Evolutionary conservation across 2,888 invertebrate genomes (phyloP).

Genomic region (Onchidella celtica): DNA sequence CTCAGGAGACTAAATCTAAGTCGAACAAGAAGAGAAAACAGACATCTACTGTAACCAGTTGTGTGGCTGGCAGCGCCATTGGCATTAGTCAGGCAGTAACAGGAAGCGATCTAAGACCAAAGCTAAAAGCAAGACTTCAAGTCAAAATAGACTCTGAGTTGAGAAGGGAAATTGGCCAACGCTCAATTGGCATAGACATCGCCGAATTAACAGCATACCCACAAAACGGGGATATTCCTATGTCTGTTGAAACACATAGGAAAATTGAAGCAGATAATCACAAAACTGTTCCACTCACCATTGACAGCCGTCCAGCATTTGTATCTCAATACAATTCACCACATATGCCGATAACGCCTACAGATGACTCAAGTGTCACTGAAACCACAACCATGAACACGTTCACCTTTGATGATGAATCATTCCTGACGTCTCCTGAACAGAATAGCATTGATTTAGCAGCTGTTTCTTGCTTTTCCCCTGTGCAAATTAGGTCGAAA

Average conservation of each 20-base stretch:
- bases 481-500: no score
- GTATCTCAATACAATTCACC: constrained; percentile 44
- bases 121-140: constrained; percentile 26
- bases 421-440: neutral
- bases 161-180: constrained; percentile 36
- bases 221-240: neutral
- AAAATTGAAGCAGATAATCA: neutral
- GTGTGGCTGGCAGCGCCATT: no score
- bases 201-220: constrained; percentile 39
- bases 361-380: no score
- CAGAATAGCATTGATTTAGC: constrained; percentile 7
- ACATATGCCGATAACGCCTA: constrained; percentile 31
- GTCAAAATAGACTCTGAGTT: constrained; percentile 47
- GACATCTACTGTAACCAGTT: no score
- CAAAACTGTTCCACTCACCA: constrained; percentile 8
- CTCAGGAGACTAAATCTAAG: constrained; percentile 1
- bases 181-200: constrained; percentile 38
- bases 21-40: constrained; percentile 13
- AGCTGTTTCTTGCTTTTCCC: no score
- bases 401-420: constrained; percentile 25
- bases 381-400: no score
- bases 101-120: constrained; percentile 24
- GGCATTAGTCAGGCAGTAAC: constrained; percentile 36
- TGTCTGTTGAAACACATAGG: no score
- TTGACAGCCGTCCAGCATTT: constrained; percentile 36